These are phyloP conservation scores for Poecilia picta DNA, from an alignment of 2,797 vertebrate genomes.

Conservation along the genomic window DNA sequence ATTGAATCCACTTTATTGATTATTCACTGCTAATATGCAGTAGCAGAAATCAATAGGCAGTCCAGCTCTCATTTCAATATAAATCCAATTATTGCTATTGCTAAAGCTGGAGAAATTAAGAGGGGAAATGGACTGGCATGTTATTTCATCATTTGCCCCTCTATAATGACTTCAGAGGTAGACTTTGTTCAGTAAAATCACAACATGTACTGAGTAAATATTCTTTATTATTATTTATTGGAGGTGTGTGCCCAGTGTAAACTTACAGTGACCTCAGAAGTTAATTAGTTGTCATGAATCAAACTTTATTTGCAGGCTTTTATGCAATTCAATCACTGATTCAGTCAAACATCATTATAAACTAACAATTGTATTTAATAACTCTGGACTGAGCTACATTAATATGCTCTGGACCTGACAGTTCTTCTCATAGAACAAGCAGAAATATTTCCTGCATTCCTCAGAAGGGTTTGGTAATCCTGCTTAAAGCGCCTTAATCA, in stretches of 20 bases:
- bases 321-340: slow-evolving; percentile 6
- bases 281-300: slow-evolving; percentile 5
- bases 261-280: not conserved
- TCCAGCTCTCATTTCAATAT: slow-evolving; percentile 76
- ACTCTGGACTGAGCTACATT: slow-evolving; percentile 19
- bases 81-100: slow-evolving; percentile 80
- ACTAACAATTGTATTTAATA: slow-evolving; percentile 34
- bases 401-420: slow-evolving; percentile 23
- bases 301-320: slow-evolving; percentile 2
- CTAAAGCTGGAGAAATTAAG: slow-evolving; percentile 67
- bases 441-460: slow-evolving; percentile 62
- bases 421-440: slow-evolving; percentile 17
- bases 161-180: slow-evolving; percentile 39
- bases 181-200: slow-evolving; percentile 26
- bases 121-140: slow-evolving; percentile 53
- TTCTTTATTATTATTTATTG: slow-evolving; percentile 3
- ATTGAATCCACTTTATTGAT: slow-evolving; percentile 77
- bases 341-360: slow-evolving; percentile 18
- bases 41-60: slow-evolving; percentile 76
- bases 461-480: slow-evolving; percentile 77
- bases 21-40: slow-evolving; percentile 84
- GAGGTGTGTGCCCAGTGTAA: not conserved
- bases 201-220: slow-evolving; percentile 13
- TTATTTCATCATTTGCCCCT: slow-evolving; percentile 53
- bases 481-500: slow-evolving; percentile 84